Evolutionary conservation across 2,888 invertebrate genomes (phyloP).

Genomic region (Bombylius major): DNA sequence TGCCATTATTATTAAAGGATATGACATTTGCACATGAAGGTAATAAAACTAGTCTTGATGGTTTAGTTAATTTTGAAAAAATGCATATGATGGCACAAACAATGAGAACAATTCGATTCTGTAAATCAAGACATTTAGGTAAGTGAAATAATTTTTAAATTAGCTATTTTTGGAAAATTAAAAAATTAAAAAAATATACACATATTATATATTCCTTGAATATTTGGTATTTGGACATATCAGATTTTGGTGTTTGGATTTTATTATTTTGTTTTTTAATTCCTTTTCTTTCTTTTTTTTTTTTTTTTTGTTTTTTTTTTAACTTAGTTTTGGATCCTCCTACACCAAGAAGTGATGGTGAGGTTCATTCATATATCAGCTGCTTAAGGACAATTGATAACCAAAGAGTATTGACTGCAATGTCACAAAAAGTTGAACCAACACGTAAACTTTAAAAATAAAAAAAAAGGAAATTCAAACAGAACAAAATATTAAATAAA

Average conservation of each 20-base stretch:
- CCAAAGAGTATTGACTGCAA: slow-evolving; percentile 58
- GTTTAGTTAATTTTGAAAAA: slow-evolving; percentile 76
- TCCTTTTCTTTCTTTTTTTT: no score
- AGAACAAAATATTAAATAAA: no score
- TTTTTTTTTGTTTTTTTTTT: no score
- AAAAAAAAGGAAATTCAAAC: no score
- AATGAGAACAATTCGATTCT: slow-evolving; percentile 61
- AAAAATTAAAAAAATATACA: no score
- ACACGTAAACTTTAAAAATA: slow-evolving; percentile 31
- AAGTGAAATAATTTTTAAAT: slow-evolving; percentile 20
- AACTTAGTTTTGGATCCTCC: slow-evolving; percentile 52
- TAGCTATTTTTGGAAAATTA: no score
- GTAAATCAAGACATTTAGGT: slow-evolving; percentile 58
- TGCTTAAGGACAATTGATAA: slow-evolving; percentile 68
- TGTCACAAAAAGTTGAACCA: slow-evolving; percentile 67
- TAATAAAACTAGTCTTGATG: slow-evolving; percentile 67
- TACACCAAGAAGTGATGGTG: slow-evolving; percentile 55
- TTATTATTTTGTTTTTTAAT: no score
- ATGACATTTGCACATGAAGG: slow-evolving; percentile 75
- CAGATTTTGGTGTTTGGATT: no score
- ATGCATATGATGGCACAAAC: slow-evolving; percentile 83
- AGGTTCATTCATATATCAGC: slow-evolving; percentile 55
- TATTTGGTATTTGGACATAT: no score
- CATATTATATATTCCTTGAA: no score
- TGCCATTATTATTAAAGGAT: slow-evolving; percentile 70